Percentiles rank a stretch among this genome's conserved stretches.
These are phyloP conservation scores for Plebejus anna DNA, from an alignment of 2,888 invertebrate genomes.

Conservation along the genomic window DNA sequence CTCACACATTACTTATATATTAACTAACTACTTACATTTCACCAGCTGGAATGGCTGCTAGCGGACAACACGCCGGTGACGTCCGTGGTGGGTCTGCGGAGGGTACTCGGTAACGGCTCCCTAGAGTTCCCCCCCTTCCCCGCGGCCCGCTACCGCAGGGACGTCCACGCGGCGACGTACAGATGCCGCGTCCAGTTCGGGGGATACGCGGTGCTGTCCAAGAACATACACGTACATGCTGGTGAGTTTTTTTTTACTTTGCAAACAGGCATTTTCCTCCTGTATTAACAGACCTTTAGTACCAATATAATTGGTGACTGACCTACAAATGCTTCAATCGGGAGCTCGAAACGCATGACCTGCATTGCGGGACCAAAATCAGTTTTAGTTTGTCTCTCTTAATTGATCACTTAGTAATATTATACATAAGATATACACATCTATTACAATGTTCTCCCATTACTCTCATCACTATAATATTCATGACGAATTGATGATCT, in stretches of 20 bases:
- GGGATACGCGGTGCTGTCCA: constrained; percentile 85
- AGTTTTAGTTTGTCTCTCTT: too few relatives aligned
- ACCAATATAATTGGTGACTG: too few relatives aligned
- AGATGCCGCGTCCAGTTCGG: constrained; percentile 78
- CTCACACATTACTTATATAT: not conserved
- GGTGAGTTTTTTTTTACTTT: constrained; percentile 78
- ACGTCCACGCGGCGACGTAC: constrained; percentile 92
- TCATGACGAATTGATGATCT: too few relatives aligned
- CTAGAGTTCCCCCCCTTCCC: constrained; percentile 92
- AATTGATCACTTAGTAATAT: too few relatives aligned
- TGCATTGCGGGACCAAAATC: too few relatives aligned
- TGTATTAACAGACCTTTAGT: too few relatives aligned
- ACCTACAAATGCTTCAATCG: too few relatives aligned
- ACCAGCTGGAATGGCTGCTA: constrained; percentile 87
- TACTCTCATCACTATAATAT: too few relatives aligned
- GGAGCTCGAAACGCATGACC: too few relatives aligned
- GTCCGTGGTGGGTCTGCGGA: constrained; percentile 85
- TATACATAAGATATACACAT: too few relatives aligned
- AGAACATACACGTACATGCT: constrained; percentile 92
- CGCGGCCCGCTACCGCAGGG: constrained; percentile 88
- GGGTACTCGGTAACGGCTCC: constrained; percentile 90
- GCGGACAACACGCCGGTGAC: constrained; percentile 84
- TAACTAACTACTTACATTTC: constrained; percentile 34
- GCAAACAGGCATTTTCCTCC: too few relatives aligned
- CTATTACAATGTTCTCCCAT: too few relatives aligned